Percentiles rank a stretch among this genome's conserved stretches.
Evolutionary conservation across 2,797 vertebrate species (phyloP).

Genomic region (Sciurus vulgaris): DNA sequence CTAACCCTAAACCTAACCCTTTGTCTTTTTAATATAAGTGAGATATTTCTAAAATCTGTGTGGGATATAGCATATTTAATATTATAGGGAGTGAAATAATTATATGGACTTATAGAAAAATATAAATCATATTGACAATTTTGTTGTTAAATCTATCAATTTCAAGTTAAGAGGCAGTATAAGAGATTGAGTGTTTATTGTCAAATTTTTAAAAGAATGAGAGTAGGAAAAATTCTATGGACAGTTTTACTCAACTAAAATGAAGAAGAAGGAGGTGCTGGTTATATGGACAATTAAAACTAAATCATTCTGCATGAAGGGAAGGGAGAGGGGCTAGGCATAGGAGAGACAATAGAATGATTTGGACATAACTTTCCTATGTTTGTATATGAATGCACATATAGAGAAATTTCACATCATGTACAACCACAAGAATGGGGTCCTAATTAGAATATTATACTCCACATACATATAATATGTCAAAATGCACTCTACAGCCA

Average conservation of each 20-base stretch:
- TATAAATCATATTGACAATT: not conserved
- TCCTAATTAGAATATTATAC: too few relatives aligned
- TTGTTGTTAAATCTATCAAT: slow-evolving; percentile 3
- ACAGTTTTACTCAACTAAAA: slow-evolving; percentile 47
- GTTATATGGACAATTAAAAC: slow-evolving; percentile 30
- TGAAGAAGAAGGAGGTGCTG: slow-evolving; percentile 45
- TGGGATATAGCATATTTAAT: not conserved
- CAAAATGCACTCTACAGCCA: too few relatives aligned
- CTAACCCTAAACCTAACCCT: too few relatives aligned
- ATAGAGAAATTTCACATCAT: too few relatives aligned
- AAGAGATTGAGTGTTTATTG: not conserved
- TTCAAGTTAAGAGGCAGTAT: not conserved
- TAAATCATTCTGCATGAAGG: too few relatives aligned
- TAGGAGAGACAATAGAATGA: too few relatives aligned
- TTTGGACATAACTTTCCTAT: too few relatives aligned
- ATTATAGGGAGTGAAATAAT: not conserved
- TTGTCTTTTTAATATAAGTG: slow-evolving; percentile 42
- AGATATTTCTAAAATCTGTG: not conserved
- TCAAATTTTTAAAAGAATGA: slow-evolving; percentile 16
- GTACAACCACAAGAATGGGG: too few relatives aligned
- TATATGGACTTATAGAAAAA: slow-evolving; percentile 5
- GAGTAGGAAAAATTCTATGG: not conserved
- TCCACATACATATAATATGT: too few relatives aligned
- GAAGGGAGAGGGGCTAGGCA: too few relatives aligned
- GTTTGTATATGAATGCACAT: too few relatives aligned